These are phyloP conservation scores for Piaya cayana DNA, from an alignment of 2,113 vertebrate genomes.

Conservation along the genomic window DNA sequence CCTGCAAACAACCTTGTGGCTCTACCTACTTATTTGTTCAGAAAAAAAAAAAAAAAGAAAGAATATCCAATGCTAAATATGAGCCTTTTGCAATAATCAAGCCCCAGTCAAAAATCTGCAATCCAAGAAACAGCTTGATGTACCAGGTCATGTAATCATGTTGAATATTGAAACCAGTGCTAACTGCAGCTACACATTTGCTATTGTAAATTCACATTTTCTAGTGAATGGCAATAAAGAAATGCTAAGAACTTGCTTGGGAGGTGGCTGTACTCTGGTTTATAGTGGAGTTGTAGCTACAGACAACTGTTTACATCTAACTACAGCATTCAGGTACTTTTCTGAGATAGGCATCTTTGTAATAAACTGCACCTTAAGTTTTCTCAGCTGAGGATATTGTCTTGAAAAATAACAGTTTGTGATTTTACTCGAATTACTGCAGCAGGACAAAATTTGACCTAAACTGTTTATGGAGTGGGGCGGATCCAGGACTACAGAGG, in stretches of 20 bases:
- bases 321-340: not conserved
- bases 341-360: slow-evolving; percentile 24
- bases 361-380: slow-evolving; percentile 19
- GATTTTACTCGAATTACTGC: slow-evolving; percentile 62
- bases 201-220: not conserved
- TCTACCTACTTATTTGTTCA: not conserved
- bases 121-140: not conserved
- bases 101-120: not conserved
- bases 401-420: slow-evolving; percentile 44
- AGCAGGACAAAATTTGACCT: slow-evolving; percentile 62
- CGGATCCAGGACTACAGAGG: slow-evolving; percentile 63
- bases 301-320: not conserved
- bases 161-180: not conserved
- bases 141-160: not conserved
- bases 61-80: not conserved
- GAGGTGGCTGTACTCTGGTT: not conserved
- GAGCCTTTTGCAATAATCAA: not conserved
- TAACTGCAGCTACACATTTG: not conserved
- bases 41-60: not conserved
- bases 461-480: slow-evolving; percentile 59
- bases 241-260: not conserved
- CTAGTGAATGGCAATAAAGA: not conserved
- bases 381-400: slow-evolving; percentile 22
- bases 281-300: not conserved
- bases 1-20: not conserved